These are phyloP conservation scores for Dromiciops gliroides DNA, from an alignment of 2,113 vertebrate species.

Conservation along the genomic window DNA sequence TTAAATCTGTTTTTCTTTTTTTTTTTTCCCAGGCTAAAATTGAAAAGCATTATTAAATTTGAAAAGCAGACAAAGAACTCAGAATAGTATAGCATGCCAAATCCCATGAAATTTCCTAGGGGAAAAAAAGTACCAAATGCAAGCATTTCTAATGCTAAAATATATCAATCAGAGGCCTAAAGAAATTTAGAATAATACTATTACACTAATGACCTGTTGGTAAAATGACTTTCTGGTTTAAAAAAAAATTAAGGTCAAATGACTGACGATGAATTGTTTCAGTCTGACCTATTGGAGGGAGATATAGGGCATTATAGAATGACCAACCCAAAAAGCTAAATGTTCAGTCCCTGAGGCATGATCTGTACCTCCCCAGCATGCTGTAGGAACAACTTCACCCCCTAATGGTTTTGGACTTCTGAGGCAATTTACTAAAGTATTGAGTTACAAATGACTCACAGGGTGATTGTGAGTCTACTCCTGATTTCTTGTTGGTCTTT, in stretches of 20 bases:
- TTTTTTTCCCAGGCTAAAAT: not conserved
- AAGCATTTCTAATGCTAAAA: conserved; percentile 34
- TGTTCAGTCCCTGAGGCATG: not conserved
- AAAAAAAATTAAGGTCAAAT: not conserved
- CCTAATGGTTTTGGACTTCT: not conserved
- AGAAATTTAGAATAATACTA: conserved; percentile 3
- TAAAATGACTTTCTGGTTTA: not conserved
- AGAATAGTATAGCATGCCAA: conserved; percentile 18
- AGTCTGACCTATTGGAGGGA: not conserved
- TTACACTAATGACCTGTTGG: not conserved
- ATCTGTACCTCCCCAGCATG: not conserved
- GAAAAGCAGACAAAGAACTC: conserved; percentile 8
- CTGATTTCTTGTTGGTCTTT: conserved; percentile 8
- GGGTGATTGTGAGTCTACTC: not conserved
- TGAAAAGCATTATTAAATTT: conserved; percentile 32
- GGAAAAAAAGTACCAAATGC: not conserved
- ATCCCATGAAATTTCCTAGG: conserved; percentile 23
- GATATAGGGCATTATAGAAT: conserved; percentile 24
- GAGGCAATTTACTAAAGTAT: not conserved
- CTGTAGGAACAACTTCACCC: not conserved
- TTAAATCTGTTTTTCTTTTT: conserved; percentile 12
- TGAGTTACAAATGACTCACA: not conserved
- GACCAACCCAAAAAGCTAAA: not conserved
- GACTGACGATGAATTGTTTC: not conserved
- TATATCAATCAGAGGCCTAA: conserved; percentile 24